Base-by-base conservation (phyloP, 1,140 invertebrate species). In the Meloidogyne exigua region DNA sequence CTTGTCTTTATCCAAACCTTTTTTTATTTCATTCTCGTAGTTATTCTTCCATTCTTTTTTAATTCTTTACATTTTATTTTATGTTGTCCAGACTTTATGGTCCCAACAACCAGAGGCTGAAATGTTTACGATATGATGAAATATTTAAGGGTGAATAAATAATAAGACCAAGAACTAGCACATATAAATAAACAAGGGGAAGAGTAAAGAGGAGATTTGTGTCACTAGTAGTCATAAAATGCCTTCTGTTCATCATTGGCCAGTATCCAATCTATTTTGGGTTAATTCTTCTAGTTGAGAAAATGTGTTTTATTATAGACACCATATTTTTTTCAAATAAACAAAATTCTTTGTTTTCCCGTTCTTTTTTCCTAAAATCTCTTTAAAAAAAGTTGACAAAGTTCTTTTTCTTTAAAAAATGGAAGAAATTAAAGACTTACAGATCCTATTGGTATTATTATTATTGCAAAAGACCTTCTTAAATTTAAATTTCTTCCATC, bases 291-390 rank as follows among this genome's bases (percentile, higher is more conserved):
- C 18, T 57, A n/a, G 18, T 57, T 57, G n/a, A 57, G 49, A n/a
- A n/a, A 57, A n/a, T 39, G 36, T 39, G 49, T 57, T 57, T n/a
- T n/a, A 57, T 10, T 39, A 9, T 39, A 10, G 36, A 49, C 18
- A 57, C 49, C n/a, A 57, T 57, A 57, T 57, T 57, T 5, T n/a
- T 57, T 49, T 57, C 49, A 57, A 57, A 57, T 57, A 57, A 57
- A 57, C 49, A 57, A 57, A 57, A 57, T n/a, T n/a, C 7, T n/a
- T 57, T n/a, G n/a, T 57, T 12, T 57, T 7, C 7, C 49, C 49
- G 49, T 57, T 57, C 49, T 57, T 44, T 44, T 57, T 57, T 57
- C 49, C n/a, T 18, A 49, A 49, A 49, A 49, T 49, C 44, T 18
- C 18, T 49, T 32, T 32, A 3, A 3, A 18, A 3, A 18, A 49